Percentiles rank a stretch among this genome's conserved stretches.
Conservation (phyloP, 53 echinoderm and acorn worm species). For the Apostichopus leukothele region DNA sequence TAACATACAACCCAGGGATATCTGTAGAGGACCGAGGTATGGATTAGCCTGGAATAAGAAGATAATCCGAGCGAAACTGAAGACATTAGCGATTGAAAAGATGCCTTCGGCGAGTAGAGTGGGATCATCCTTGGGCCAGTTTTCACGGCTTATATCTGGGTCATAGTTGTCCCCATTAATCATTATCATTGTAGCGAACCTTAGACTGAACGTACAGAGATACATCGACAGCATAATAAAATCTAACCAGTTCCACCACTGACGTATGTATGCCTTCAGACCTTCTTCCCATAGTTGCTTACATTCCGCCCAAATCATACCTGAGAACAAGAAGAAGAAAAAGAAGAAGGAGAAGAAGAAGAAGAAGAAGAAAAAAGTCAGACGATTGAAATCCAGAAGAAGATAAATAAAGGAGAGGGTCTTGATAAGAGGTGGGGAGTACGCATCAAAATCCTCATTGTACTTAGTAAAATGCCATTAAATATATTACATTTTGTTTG, state of each 20-base stretch:
- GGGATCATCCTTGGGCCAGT: constrained; percentile 76
- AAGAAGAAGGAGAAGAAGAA: no score
- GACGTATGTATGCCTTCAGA: constrained; percentile 89
- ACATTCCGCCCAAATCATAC: constrained; percentile 96
- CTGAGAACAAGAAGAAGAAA: constrained; percentile 25
- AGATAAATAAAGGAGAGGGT: no score
- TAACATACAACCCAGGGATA: constrained; percentile 96
- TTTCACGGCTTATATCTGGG: not conserved
- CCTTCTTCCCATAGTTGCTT: constrained; percentile 98
- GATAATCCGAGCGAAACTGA: constrained; percentile 97
- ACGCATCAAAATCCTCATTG: no score
- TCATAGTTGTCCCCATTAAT: not conserved
- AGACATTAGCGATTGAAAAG: constrained; percentile 95
- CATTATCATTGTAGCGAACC: constrained; percentile 70
- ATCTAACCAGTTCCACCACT: constrained; percentile 99
- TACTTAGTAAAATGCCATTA: no score
- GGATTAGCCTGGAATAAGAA: constrained; percentile 97
- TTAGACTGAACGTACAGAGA: constrained; percentile 77
- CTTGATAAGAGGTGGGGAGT: no score
- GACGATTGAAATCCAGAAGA: no score
- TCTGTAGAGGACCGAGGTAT: constrained; percentile 88
- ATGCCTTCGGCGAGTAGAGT: constrained; percentile 87
- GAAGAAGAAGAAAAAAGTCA: no score
- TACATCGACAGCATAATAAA: constrained; percentile 94
- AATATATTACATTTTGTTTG: no score